Conservation (phyloP, 2,797 vertebrate species). For the Tapirus indicus region DNA sequence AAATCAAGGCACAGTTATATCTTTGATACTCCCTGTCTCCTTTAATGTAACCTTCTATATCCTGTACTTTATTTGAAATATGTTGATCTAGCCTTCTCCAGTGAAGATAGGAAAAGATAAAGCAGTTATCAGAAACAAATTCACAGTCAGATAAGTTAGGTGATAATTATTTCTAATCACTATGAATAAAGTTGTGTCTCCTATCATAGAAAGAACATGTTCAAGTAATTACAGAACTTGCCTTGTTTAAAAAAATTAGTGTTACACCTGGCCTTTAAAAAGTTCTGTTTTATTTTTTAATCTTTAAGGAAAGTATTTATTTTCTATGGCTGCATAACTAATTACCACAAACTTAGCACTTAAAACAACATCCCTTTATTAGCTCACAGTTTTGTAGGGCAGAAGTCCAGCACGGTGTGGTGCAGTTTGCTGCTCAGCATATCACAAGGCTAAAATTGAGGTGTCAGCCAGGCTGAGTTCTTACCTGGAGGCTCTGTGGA, state of each 20-base stretch:
- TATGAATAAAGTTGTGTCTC: not conserved
- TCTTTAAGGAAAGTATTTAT: not conserved
- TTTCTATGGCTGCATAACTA: not conserved
- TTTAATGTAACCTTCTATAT: not conserved
- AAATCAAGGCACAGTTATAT: not conserved
- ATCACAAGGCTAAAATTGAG: not conserved
- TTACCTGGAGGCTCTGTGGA: not conserved
- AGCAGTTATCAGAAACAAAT: conserved; percentile 38
- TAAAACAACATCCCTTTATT: not conserved
- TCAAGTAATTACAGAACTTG: not conserved
- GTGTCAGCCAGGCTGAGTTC: not conserved
- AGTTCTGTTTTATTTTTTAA: not conserved
- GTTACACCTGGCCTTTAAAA: not conserved
- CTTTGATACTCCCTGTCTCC: not conserved
- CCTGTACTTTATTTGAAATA: conserved; percentile 41
- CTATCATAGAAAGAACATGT: not conserved
- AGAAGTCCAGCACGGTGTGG: not conserved
- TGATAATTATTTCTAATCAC: conserved; percentile 31
- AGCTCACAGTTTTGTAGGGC: not conserved
- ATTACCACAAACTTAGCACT: not conserved
- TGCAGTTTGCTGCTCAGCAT: not conserved
- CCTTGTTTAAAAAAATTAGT: not conserved
- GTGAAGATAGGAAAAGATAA: not conserved
- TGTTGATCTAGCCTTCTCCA: not conserved
- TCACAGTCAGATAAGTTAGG: not conserved